Percentiles rank a stretch among this genome's conserved stretches.
These are phyloP conservation scores for Hemichromis elongatus DNA, from an alignment of 2,113 vertebrate species.

Conservation along the genomic window DNA sequence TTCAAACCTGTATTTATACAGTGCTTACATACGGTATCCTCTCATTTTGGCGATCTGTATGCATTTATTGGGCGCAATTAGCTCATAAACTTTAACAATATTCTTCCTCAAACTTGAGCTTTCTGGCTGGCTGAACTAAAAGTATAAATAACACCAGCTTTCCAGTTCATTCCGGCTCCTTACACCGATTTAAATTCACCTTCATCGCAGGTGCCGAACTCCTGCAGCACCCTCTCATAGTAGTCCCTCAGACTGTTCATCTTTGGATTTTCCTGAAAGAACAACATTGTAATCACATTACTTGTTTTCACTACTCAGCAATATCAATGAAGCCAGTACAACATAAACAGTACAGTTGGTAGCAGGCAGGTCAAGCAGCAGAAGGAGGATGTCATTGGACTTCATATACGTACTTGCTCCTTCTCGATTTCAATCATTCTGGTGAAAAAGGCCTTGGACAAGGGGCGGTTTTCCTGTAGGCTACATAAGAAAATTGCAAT, in stretches of 20 bases:
- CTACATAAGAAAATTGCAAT: conserved; percentile 57
- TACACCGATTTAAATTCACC: conserved; percentile 68
- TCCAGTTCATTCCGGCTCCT: background rate
- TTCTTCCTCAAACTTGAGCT: background rate
- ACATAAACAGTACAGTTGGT: background rate
- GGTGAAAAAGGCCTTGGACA: conserved; percentile 87
- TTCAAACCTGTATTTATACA: background rate
- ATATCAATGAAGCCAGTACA: background rate
- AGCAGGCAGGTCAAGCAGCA: background rate
- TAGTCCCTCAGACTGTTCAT: conserved; percentile 86
- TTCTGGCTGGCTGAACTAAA: background rate
- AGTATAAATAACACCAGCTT: background rate
- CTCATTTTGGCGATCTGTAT: background rate
- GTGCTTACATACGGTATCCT: background rate
- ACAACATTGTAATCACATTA: background rate
- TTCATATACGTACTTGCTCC: conserved; percentile 79
- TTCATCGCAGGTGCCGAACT: conserved; percentile 83
- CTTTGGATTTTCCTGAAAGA: conserved; percentile 78
- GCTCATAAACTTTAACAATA: background rate
- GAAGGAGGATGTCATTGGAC: background rate
- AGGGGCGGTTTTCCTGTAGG: conserved; percentile 83
- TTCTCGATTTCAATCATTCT: conserved; percentile 93
- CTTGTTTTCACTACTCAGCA: background rate
- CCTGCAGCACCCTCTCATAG: conserved; percentile 90
- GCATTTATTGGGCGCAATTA: background rate